Evolutionary conservation across 1,140 invertebrate genomes (phyloP), one percentile per base, ranked within the genome.

Genomic region (Calliphora vicina): DNA sequence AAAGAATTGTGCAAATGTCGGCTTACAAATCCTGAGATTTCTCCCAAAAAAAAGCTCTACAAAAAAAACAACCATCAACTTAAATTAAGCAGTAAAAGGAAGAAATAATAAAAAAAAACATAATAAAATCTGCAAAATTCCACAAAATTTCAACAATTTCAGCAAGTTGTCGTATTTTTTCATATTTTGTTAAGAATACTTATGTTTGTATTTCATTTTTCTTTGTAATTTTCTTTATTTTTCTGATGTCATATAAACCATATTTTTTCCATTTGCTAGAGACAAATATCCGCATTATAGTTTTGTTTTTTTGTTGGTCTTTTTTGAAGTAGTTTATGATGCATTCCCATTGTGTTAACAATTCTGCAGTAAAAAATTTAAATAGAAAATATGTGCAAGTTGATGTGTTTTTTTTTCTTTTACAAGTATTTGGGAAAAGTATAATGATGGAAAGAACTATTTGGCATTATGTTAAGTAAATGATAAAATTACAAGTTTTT

Each of bases 231-330:
- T 23, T 67, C 20, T 57, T 0, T 67, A 23, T 25, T 67, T 67
- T 67, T 67, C 8, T 5, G 3, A 67, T 67, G n/a, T 20, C 20
- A 67, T 67, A 20, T 25, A 20, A 67, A 67, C n/a, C 61, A 67
- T 67, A 25, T 25, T 67, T 67, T 67, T 23, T 23, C 23, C n/a
- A 20, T 25, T 23, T 3, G 2, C 25, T 20, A 23, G 10, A 67
- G 61, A 67, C 61, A 67, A 67, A 67, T 67, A 67, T 67, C 61
- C 61, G 61, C 61, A 67, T 67, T 67, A 67, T 67, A 57, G 9
- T 20, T 67, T 23, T 57, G 15, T 6, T 57, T 5, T 5, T 57
- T 23, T 57, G 15, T 6, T 57, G 12, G 0, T 57, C 15, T 5
- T 17, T 57, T 57, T 57, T 57, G 15, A 5, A n/a, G 6, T 57